phyloP scores from a whole-genome alignment of 1,140 invertebrate species.

The Atta cephalotes region DNA sequence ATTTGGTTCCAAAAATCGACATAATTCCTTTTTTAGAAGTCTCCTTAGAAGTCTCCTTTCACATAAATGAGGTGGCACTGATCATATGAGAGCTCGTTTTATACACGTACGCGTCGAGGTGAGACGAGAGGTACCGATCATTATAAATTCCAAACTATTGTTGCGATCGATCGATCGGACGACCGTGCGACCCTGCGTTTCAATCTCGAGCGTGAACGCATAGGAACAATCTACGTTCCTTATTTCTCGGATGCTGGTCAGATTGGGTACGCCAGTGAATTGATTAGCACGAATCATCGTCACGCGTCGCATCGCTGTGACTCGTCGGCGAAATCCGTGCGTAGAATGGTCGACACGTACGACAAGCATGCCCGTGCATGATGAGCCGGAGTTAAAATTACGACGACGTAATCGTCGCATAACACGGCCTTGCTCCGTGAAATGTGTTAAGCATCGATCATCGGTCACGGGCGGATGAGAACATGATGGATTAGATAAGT shows the following conservation, averaged over 20 bases:
- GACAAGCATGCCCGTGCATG: slow-evolving; percentile 65
- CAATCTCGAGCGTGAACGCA: slow-evolving; percentile 23
- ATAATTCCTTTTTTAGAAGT: slow-evolving; percentile 15
- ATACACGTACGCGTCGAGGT: slow-evolving; percentile 11
- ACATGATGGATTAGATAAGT: slow-evolving; percentile 45
- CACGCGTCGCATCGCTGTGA: slow-evolving; percentile 65
- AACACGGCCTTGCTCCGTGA: slow-evolving; percentile 33
- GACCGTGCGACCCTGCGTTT: slow-evolving; percentile 59
- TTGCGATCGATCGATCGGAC: slow-evolving; percentile 48
- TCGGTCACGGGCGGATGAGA: slow-evolving; percentile 63
- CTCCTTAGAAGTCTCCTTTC: slow-evolving; percentile 57
- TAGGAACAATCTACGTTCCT: slow-evolving; percentile 26
- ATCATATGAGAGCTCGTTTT: neutral
- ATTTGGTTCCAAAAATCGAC: neutral
- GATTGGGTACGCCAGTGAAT: slow-evolving; percentile 77
- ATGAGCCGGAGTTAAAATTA: slow-evolving; percentile 77
- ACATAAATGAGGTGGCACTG: slow-evolving; percentile 5
- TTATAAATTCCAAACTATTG: slow-evolving; percentile 69
- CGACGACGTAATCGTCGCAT: slow-evolving; percentile 76
- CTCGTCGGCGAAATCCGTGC: slow-evolving; percentile 69
- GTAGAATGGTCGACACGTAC: slow-evolving; percentile 62
- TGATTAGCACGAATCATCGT: slow-evolving; percentile 79
- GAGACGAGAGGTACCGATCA: slow-evolving; percentile 41
- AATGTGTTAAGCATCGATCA: slow-evolving; percentile 47
- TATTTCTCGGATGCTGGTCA: slow-evolving; percentile 80